A percentile compares a stretch with the other conserved stretches of the same genome.
Evolutionary conservation across 1,140 invertebrate genomes (phyloP).

Genomic region (Drosophila busckii): DNA sequence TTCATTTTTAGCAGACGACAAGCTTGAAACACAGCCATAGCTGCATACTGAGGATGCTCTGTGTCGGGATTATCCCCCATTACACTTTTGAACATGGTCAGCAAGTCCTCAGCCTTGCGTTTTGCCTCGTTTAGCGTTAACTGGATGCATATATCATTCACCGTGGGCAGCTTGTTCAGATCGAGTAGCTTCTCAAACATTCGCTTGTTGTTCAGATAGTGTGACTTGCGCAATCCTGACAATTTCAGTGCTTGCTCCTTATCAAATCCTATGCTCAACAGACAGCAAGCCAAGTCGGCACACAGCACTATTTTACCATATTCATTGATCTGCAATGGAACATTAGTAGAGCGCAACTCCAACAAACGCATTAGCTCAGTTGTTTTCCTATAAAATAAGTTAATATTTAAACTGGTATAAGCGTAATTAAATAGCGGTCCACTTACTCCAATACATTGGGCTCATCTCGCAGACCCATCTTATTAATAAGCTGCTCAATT

Average conservation of each 20-base stretch:
- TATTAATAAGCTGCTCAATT: slow-evolving; percentile 63
- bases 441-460: slow-evolving; percentile 57
- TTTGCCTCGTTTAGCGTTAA: slow-evolving; percentile 70
- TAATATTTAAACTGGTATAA: background rate
- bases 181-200: slow-evolving; percentile 78
- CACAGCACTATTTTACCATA: slow-evolving; percentile 74
- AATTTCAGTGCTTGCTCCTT: slow-evolving; percentile 77
- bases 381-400: slow-evolving; percentile 54
- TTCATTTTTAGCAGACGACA: slow-evolving; percentile 77
- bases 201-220: slow-evolving; percentile 77
- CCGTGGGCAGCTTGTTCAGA: slow-evolving; percentile 68
- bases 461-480: slow-evolving; percentile 67
- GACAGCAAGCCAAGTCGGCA: slow-evolving; percentile 49
- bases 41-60: slow-evolving; percentile 79
- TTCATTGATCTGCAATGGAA: slow-evolving; percentile 66
- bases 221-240: slow-evolving; percentile 70
- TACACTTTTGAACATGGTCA: slow-evolving; percentile 61
- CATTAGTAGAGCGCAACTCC: slow-evolving; percentile 66
- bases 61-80: slow-evolving; percentile 49
- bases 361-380: slow-evolving; percentile 63
- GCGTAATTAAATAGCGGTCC: background rate
- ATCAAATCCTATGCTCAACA: slow-evolving; percentile 59
- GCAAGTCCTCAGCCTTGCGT: slow-evolving; percentile 70
- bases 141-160: slow-evolving; percentile 79
- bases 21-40: slow-evolving; percentile 78